A percentile compares a stretch with the other conserved stretches of the same genome.
phyloP scores from a whole-genome alignment of 2,888 invertebrate genomes.

The Incurvaria masculella region DNA sequence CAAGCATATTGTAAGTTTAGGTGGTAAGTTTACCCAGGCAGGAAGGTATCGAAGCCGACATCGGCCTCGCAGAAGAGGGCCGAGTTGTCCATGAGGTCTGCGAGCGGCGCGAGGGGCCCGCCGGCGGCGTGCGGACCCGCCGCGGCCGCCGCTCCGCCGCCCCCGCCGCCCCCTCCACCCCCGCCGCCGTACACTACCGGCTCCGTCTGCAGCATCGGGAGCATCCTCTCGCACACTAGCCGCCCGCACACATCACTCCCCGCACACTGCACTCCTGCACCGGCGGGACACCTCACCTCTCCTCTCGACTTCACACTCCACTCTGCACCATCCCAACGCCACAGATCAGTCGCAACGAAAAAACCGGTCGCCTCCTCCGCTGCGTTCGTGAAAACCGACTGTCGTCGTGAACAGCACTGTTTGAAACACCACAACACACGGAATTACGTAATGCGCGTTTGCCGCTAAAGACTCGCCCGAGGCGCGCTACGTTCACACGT shows the following conservation, averaged over 20 bases:
- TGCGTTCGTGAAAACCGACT: neutral
- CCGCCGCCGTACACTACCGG: conserved; percentile 42
- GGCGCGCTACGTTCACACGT: neutral
- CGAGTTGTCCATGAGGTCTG: conserved; percentile 38
- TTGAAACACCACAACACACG: neutral
- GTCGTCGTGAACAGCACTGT: neutral
- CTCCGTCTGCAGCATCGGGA: conserved; percentile 50
- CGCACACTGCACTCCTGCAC: conserved; percentile 11
- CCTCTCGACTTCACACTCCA: neutral
- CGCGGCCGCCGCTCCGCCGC: conserved; percentile 42
- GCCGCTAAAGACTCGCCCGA: neutral
- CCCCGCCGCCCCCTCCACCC: conserved; percentile 36
- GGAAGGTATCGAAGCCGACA: conserved; percentile 39
- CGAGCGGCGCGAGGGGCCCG: conserved; percentile 36
- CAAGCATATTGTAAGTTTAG: no score
- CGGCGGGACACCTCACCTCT: conserved; percentile 2
- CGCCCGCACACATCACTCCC: neutral
- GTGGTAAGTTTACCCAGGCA: conserved; percentile 45
- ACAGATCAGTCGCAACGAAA: neutral
- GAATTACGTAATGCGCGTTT: neutral
- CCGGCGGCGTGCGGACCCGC: conserved; percentile 42
- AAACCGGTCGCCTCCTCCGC: neutral
- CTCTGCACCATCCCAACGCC: neutral
- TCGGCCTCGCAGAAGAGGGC: conserved; percentile 46
- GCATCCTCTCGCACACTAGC: conserved; percentile 44